phyloP scores from a whole-genome alignment of 2,888 invertebrate species.

The Chrysolina haemoptera region DNA sequence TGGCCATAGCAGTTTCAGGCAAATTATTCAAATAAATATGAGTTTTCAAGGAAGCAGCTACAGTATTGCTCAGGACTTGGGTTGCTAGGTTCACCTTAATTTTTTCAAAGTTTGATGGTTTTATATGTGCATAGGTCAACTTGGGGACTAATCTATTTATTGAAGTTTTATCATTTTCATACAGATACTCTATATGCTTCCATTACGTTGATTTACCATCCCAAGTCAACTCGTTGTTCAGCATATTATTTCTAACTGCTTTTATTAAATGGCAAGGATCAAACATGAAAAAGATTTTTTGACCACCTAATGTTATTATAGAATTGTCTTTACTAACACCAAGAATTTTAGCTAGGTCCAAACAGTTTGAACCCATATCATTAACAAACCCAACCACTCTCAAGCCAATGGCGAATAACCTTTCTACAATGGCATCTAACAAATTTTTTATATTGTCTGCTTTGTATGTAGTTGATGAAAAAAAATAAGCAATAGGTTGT shows the following conservation, averaged over 20 bases:
- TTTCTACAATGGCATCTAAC: slow-evolving; percentile 12
- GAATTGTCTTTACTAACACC: slow-evolving; percentile 22
- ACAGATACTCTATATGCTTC: slow-evolving; percentile 43
- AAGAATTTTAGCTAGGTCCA: slow-evolving; percentile 21
- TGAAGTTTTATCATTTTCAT: slow-evolving; percentile 42
- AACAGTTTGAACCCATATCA: slow-evolving; percentile 30
- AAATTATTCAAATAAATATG: too few species aligned
- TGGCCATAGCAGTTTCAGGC: too few species aligned
- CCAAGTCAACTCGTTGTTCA: too few species aligned
- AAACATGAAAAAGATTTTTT: not conserved
- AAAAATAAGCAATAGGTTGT: slow-evolving; percentile 24
- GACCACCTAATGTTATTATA: not conserved
- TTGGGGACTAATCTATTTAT: slow-evolving; percentile 39
- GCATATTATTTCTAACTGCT: too few species aligned
- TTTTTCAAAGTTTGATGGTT: not conserved
- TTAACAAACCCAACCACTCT: too few species aligned
- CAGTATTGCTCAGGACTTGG: too few species aligned
- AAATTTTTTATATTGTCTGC: slow-evolving; percentile 19
- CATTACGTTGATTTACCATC: slow-evolving; percentile 37
- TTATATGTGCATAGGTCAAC: slow-evolving; percentile 37
- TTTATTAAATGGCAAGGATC: slow-evolving; percentile 37
- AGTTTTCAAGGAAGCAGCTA: too few species aligned
- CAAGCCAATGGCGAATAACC: slow-evolving; percentile 19
- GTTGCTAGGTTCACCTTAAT: not conserved
- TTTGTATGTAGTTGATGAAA: slow-evolving; percentile 21